phyloP scores from a whole-genome alignment of 2,888 invertebrate genomes.

The Drosophila antonietae region DNA sequence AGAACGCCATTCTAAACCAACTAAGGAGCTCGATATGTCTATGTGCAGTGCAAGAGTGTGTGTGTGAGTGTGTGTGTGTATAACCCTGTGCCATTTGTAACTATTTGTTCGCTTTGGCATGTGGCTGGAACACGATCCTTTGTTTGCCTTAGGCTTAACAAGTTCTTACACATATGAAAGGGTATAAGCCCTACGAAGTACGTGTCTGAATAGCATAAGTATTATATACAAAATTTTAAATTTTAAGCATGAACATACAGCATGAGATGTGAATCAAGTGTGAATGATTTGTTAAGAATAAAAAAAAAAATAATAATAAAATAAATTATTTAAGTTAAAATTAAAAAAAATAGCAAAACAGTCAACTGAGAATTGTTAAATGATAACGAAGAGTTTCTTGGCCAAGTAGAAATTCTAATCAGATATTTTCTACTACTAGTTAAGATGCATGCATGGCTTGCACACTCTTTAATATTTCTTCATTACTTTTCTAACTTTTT shows the following conservation, averaged over 20 bases:
- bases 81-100: slow-evolving; percentile 45
- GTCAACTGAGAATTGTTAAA: background rate
- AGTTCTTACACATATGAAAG: slow-evolving; percentile 4
- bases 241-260: background rate
- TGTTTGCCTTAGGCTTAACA: slow-evolving; percentile 51
- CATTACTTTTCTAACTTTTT: slow-evolving; percentile 17
- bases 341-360: background rate
- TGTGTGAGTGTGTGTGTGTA: slow-evolving; percentile 4
- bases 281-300: background rate
- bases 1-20: slow-evolving; percentile 22
- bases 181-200: background rate
- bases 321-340: too few relatives aligned
- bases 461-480: background rate
- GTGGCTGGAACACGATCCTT: slow-evolving; percentile 67
- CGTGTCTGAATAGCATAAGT: background rate
- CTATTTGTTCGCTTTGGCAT: slow-evolving; percentile 50
- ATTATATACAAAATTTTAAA: background rate
- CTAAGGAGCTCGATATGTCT: background rate
- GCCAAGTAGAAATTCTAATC: background rate
- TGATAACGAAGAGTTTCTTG: background rate
- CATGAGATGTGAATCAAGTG: background rate
- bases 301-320: too few relatives aligned
- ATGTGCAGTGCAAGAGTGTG: background rate
- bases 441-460: background rate
- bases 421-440: background rate